These are phyloP conservation scores for Cataglyphis rosenhaueri DNA, from an alignment of 2,888 invertebrate species.

Conservation along the genomic window DNA sequence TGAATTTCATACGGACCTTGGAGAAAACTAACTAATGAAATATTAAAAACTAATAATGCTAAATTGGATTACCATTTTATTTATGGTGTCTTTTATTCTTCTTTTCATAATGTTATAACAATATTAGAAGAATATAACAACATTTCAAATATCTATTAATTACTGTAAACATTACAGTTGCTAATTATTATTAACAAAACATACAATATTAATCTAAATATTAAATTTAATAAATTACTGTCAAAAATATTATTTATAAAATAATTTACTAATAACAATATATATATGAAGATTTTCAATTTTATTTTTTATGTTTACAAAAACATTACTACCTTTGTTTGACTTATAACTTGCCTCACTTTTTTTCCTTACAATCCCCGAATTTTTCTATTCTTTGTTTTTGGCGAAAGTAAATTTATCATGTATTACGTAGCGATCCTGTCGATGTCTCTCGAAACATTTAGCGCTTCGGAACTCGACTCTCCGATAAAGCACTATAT, in stretches of 20 bases:
- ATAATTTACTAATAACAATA: not conserved
- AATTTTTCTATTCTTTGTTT: constrained; percentile 22
- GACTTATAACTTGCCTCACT: not conserved
- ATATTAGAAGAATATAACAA: not conserved
- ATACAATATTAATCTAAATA: not conserved
- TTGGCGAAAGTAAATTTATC: constrained; percentile 37
- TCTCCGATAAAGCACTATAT: constrained; percentile 53
- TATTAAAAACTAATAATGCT: not conserved
- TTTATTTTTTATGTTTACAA: not conserved
- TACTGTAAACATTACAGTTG: not conserved
- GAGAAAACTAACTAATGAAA: not conserved
- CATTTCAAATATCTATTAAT: not conserved
- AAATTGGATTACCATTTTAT: not conserved
- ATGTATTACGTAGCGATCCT: constrained; percentile 45
- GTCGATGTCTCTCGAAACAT: constrained; percentile 53
- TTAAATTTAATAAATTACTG: not conserved
- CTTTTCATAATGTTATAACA: not conserved
- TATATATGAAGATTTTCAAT: not conserved
- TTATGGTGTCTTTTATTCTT: not conserved
- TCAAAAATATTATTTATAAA: not conserved
- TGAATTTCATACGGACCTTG: not conserved
- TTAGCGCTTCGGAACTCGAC: constrained; percentile 50
- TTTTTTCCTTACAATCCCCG: not conserved
- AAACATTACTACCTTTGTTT: not conserved
- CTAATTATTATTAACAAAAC: not conserved